These are phyloP conservation scores for Epizoanthus ramosus DNA, from an alignment of 92 coral and sea anemone species.

Conservation along the genomic window DNA sequence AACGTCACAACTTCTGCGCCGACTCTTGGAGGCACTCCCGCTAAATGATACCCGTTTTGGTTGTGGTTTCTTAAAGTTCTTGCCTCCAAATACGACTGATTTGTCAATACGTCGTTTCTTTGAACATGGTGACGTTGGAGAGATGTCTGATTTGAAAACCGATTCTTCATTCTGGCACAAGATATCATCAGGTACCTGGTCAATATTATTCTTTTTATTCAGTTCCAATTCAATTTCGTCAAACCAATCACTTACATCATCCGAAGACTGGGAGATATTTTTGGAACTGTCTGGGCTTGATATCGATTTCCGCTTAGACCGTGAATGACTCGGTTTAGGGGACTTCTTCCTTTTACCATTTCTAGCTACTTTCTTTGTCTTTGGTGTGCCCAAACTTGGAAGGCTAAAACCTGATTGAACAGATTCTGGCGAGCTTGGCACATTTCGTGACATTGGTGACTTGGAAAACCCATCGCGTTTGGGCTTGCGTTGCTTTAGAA, in stretches of 20 bases:
- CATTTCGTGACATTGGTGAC: constrained; percentile 43
- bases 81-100: constrained; percentile 62
- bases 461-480: constrained; percentile 47
- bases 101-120: constrained; percentile 63
- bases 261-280: constrained; percentile 61
- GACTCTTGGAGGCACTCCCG: constrained; percentile 17
- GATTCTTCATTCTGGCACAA: constrained; percentile 19
- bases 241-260: constrained; percentile 61
- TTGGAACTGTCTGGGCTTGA: background rate
- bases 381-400: background rate
- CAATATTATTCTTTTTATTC: constrained; percentile 15
- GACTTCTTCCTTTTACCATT: constrained; percentile 26
- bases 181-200: constrained; percentile 12
- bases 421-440: constrained; percentile 14
- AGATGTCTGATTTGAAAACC: background rate
- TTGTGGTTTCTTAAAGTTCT: constrained; percentile 20
- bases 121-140: constrained; percentile 31
- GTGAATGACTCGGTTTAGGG: constrained; percentile 8
- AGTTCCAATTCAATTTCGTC: constrained; percentile 40
- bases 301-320: background rate
- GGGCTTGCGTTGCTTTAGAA: constrained; percentile 88
- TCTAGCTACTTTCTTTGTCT: background rate
- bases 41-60: background rate
- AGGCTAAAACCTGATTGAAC: constrained; percentile 12
- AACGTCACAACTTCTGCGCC: constrained; percentile 50